These are phyloP conservation scores for Drosophila diplacantha DNA, from an alignment of 2,888 invertebrate genomes.

Conservation along the genomic window DNA sequence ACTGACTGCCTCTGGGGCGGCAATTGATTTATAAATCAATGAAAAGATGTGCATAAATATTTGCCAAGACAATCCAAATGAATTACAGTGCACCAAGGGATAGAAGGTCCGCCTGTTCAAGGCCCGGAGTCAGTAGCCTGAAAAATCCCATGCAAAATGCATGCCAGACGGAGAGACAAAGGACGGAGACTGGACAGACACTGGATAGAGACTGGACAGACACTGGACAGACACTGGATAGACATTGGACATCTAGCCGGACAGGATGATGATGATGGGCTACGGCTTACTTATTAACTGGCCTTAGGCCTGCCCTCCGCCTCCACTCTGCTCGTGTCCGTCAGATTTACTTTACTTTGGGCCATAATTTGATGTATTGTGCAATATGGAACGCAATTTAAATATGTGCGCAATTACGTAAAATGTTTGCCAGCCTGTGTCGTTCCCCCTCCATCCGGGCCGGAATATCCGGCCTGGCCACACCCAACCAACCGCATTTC, in stretches of 20 bases:
- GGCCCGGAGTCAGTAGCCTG: slow-evolving; percentile 43
- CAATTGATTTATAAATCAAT: slow-evolving; percentile 71
- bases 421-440: slow-evolving; percentile 53
- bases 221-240: neutral
- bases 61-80: slow-evolving; percentile 66
- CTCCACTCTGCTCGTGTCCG: slow-evolving; percentile 3
- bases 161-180: slow-evolving; percentile 15
- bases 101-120: neutral
- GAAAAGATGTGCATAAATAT: slow-evolving; percentile 66
- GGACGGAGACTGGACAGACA: neutral
- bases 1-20: slow-evolving; percentile 3
- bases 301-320: slow-evolving; percentile 19
- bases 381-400: slow-evolving; percentile 61
- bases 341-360: slow-evolving; percentile 48
- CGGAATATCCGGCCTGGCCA: slow-evolving; percentile 17
- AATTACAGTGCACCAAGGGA: slow-evolving; percentile 45
- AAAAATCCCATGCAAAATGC: slow-evolving; percentile 65
- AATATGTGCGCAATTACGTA: slow-evolving; percentile 69
- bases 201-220: neutral
- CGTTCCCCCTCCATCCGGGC: slow-evolving; percentile 7
- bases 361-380: slow-evolving; percentile 66
- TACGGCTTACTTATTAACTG: slow-evolving; percentile 41
- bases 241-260: neutral
- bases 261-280: slow-evolving; percentile 8
- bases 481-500: slow-evolving; percentile 12